Conservation (phyloP, 2,113 vertebrate species). For the Sander vitreus region DNA sequence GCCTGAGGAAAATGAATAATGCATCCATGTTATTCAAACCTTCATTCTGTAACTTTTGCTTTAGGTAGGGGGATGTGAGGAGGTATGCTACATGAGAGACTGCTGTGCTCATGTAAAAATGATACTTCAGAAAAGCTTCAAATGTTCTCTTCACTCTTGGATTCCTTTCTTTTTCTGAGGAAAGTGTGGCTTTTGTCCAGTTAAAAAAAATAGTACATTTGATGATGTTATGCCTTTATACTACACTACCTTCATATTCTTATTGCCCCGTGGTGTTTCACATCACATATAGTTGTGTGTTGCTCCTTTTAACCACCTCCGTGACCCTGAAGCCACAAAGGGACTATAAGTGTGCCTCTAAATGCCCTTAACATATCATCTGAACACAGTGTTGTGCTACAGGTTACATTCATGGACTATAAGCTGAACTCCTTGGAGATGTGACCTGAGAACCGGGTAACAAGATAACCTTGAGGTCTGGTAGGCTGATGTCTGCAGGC, state of each 20-base stretch:
- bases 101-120: slow-evolving; percentile 61
- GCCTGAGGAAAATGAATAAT: slow-evolving; percentile 78
- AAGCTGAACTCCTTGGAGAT: slow-evolving; percentile 28
- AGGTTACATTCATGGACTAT: slow-evolving; percentile 23
- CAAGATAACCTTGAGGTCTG: slow-evolving; percentile 56
- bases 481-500: slow-evolving; percentile 44
- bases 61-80: slow-evolving; percentile 43
- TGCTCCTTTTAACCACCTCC: background rate
- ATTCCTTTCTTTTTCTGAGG: background rate
- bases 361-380: slow-evolving; percentile 30
- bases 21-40: slow-evolving; percentile 69
- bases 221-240: background rate
- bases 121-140: slow-evolving; percentile 30
- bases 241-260: background rate
- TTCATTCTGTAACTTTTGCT: slow-evolving; percentile 58
- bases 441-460: slow-evolving; percentile 48
- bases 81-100: slow-evolving; percentile 34
- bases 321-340: slow-evolving; percentile 6
- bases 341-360: background rate
- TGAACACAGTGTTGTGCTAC: slow-evolving; percentile 22
- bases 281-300: background rate
- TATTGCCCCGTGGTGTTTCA: background rate
- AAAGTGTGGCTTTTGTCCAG: slow-evolving; percentile 18
- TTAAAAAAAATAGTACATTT: slow-evolving; percentile 8
- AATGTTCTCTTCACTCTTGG: slow-evolving; percentile 11